phyloP scores from a whole-genome alignment of 2,113 vertebrate genomes.

The Nibea coibor region DNA sequence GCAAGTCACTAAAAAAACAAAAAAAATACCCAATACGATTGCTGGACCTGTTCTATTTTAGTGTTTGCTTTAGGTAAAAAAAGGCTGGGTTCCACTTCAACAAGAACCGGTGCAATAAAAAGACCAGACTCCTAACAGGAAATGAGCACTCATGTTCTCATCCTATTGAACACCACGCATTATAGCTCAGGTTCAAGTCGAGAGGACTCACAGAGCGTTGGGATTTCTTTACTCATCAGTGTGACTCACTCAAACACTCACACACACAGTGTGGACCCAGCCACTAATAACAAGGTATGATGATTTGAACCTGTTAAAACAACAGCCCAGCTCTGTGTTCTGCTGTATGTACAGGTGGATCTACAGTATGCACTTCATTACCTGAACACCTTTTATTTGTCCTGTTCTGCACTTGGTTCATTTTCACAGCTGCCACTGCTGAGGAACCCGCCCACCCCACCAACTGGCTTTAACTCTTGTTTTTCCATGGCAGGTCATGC shows the following conservation, averaged over 20 bases:
- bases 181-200: slow-evolving; percentile 4
- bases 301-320: slow-evolving; percentile 52
- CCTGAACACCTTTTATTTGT: slow-evolving; percentile 41
- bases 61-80: slow-evolving; percentile 13
- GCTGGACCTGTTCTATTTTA: slow-evolving; percentile 3
- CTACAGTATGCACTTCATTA: slow-evolving; percentile 43
- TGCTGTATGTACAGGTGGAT: slow-evolving; percentile 46
- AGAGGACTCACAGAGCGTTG: slow-evolving; percentile 5
- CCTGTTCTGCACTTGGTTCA: slow-evolving; percentile 17
- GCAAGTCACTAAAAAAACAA: slow-evolving; percentile 1
- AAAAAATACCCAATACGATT: neutral
- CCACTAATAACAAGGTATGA: slow-evolving; percentile 33
- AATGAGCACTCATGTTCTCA: slow-evolving; percentile 50
- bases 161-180: neutral
- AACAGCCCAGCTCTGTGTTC: slow-evolving; percentile 4
- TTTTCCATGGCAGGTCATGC: slow-evolving; percentile 20
- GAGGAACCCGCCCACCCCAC: slow-evolving; percentile 1
- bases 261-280: slow-evolving; percentile 12
- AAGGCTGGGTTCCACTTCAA: neutral
- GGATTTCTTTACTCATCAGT: slow-evolving; percentile 16
- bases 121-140: slow-evolving; percentile 42
- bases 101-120: slow-evolving; percentile 44
- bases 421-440: slow-evolving; percentile 66
- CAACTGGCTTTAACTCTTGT: slow-evolving; percentile 17
- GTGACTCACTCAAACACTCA: slow-evolving; percentile 15